Evolutionary conservation across 1,140 invertebrate species (phyloP).

Genomic region (Lasioglossum baleicum): DNA sequence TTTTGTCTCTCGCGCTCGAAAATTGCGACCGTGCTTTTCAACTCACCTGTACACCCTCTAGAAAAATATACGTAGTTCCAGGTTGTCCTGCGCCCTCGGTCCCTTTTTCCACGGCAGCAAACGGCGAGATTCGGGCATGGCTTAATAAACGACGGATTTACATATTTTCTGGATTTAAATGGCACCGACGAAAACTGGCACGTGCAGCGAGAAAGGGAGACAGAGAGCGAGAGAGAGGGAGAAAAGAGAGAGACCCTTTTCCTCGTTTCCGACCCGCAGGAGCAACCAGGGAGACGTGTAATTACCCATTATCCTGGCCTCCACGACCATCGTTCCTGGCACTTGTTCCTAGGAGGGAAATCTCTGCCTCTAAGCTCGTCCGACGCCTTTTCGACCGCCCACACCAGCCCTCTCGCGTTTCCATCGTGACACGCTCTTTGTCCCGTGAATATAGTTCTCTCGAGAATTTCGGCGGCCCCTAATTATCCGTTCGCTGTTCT

Average conservation of each 20-base stretch:
- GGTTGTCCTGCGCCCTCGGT: constrained; percentile 4
- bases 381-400: constrained; percentile 1
- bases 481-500: background rate
- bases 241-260: background rate
- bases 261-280: background rate
- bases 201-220: constrained; percentile 38
- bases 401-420: background rate
- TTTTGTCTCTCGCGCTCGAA: too few species aligned
- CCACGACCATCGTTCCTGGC: constrained; percentile 17
- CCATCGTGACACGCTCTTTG: background rate
- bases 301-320: constrained; percentile 57
- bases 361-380: background rate
- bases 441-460: background rate
- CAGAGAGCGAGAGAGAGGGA: background rate
- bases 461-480: constrained; percentile 12
- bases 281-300: constrained; percentile 44
- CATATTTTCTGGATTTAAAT: constrained; percentile 70
- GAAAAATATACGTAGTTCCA: background rate
- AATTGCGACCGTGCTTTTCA: too few species aligned
- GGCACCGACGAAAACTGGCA: constrained; percentile 58
- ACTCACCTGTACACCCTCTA: background rate
- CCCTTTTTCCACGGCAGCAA: constrained; percentile 48
- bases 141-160: constrained; percentile 69
- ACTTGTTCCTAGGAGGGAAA: constrained; percentile 14
- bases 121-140: constrained; percentile 59